A percentile compares a stretch with the other conserved stretches of the same genome.
phyloP scores from a whole-genome alignment of 2,888 invertebrate species.

The Trisateles emortualis region DNA sequence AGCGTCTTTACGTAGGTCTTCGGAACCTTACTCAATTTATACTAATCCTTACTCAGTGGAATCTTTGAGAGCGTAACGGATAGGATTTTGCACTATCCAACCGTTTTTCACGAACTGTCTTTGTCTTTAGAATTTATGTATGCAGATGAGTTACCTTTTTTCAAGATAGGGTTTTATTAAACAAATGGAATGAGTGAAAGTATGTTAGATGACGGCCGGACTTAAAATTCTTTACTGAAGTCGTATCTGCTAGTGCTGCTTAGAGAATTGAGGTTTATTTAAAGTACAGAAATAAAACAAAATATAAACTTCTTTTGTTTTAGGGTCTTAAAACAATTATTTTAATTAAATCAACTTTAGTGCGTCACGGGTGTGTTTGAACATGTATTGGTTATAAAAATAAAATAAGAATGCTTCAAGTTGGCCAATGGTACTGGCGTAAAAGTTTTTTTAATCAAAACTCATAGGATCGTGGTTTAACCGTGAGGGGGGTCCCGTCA shows the following conservation, averaged over 20 bases:
- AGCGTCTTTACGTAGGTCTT: constrained; percentile 25
- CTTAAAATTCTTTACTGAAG: background rate
- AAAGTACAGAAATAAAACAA: background rate
- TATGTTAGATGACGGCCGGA: constrained; percentile 1
- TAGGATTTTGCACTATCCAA: constrained; percentile 30
- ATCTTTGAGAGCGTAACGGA: constrained; percentile 34
- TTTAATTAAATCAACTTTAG: no score
- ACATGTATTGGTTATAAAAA: no score
- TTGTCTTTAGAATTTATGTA: constrained; percentile 27
- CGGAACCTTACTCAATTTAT: constrained; percentile 42
- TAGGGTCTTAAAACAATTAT: no score
- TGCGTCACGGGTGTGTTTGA: no score
- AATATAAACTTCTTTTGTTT: background rate
- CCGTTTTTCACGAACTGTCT: constrained; percentile 24
- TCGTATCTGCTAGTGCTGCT: background rate
- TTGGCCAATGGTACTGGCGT: background rate
- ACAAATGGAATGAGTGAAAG: constrained; percentile 11
- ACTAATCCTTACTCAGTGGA: constrained; percentile 44
- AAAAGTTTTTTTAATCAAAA: constrained; percentile 57
- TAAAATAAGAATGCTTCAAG: no score
- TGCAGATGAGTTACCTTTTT: constrained; percentile 13
- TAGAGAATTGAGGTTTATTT: background rate
- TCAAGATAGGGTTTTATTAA: constrained; percentile 11
- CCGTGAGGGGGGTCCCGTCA: constrained; percentile 32
- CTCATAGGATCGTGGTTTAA: constrained; percentile 53